Conservation (phyloP, 35 echinoderm and acorn worm genomes). For the Heliocidaris erythrogramma region DNA sequence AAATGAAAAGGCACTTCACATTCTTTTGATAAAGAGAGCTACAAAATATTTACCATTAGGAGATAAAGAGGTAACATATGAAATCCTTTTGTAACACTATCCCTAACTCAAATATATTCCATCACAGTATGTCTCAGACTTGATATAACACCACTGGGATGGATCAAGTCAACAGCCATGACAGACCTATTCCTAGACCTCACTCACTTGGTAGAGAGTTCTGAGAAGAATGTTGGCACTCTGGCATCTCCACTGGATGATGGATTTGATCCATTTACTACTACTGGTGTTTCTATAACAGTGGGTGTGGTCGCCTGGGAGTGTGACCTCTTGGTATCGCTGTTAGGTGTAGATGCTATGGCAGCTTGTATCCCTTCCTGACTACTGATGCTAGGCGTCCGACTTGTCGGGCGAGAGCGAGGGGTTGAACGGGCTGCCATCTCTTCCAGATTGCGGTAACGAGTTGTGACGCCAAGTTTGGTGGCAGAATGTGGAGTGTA, state of each 20-base stretch:
- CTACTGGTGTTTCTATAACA: conserved; percentile 2
- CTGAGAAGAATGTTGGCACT: conserved; percentile 71
- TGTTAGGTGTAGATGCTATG: conserved; percentile 50
- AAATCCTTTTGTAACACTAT: too few species aligned
- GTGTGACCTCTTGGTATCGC: conserved; percentile 44
- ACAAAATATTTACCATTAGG: too few species aligned
- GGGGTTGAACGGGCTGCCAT: conserved; percentile 73
- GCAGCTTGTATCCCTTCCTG: conserved; percentile 42
- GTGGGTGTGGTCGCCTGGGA: conserved; percentile 49
- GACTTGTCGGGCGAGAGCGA: conserved; percentile 3
- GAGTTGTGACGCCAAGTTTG: conserved; percentile 75
- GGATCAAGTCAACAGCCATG: too few species aligned
- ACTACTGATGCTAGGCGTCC: conserved; percentile 12
- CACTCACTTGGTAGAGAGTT: conserved; percentile 67
- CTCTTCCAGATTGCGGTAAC: conserved; percentile 90
- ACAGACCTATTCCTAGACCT: neutral
- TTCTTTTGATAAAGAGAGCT: too few species aligned
- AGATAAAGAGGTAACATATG: too few species aligned
- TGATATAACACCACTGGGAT: too few species aligned
- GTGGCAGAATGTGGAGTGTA: conserved; percentile 81
- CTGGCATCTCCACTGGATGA: conserved; percentile 32
- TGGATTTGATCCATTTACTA: conserved; percentile 48
- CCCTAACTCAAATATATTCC: too few species aligned
- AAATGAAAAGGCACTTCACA: too few species aligned
- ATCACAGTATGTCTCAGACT: too few species aligned